Percentiles rank a stretch among this genome's conserved stretches.
phyloP scores from a whole-genome alignment of 2,113 vertebrate species.

The Pachypanchax playfairii region DNA sequence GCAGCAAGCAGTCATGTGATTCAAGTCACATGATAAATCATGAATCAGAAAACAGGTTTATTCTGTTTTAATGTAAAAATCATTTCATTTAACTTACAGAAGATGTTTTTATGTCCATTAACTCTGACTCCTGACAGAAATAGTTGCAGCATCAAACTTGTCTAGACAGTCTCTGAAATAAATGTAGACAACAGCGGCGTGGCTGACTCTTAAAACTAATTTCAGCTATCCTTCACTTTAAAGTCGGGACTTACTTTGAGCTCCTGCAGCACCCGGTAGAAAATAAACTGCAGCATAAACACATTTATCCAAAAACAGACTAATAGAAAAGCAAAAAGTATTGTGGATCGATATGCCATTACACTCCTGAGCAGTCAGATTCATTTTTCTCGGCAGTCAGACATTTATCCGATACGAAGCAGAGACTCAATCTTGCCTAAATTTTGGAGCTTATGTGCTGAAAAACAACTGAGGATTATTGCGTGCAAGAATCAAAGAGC shows the following conservation, averaged over 20 bases:
- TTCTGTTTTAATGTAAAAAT: no score
- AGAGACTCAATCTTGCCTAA: not conserved
- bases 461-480: constrained; percentile 3
- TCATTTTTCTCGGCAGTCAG: constrained; percentile 22
- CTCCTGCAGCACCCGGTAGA: not conserved
- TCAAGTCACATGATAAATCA: no score
- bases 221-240: not conserved
- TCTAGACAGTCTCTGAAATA: constrained; percentile 8
- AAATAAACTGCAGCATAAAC: constrained; percentile 39
- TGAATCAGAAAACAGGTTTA: no score
- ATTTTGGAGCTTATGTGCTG: constrained; percentile 1
- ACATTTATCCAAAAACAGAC: constrained; percentile 44
- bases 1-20: no score
- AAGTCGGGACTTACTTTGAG: not conserved
- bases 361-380: constrained; percentile 46
- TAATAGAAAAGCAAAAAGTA: constrained; percentile 14
- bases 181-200: constrained; percentile 7
- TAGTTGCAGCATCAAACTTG: constrained; percentile 10
- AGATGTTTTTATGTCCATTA: no score
- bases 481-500: not conserved
- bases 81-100: no score
- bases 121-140: constrained; percentile 1
- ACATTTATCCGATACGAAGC: constrained; percentile 28
- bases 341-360: constrained; percentile 49
- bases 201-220: constrained; percentile 18